Evolutionary conservation across 2,888 invertebrate species (phyloP).

Genomic region (Agonopterix subpropinquella): DNA sequence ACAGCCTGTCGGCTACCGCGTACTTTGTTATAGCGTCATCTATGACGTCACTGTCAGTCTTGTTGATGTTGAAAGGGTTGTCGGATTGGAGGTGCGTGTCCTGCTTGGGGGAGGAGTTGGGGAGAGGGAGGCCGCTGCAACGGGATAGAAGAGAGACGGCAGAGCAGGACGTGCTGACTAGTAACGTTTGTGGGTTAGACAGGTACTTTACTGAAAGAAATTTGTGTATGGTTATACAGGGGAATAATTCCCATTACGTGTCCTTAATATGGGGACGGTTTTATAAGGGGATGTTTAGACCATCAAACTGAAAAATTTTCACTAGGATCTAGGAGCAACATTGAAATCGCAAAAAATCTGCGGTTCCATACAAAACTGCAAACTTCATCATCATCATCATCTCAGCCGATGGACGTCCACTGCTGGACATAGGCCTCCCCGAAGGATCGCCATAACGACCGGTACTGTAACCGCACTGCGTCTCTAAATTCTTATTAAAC

Average conservation of each 20-base stretch:
- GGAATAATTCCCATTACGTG: too few species aligned
- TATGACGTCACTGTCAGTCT: slow-evolving; percentile 20
- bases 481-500: too few species aligned
- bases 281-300: too few species aligned
- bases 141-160: slow-evolving; percentile 84
- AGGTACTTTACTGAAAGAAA: slow-evolving; percentile 78
- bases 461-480: too few species aligned
- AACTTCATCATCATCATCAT: too few species aligned
- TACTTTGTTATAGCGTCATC: slow-evolving; percentile 78
- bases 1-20: slow-evolving; percentile 80
- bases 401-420: too few species aligned
- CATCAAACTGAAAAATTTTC: too few species aligned
- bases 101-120: slow-evolving; percentile 52
- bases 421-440: too few species aligned
- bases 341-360: too few species aligned
- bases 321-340: too few species aligned
- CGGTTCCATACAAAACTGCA: too few species aligned
- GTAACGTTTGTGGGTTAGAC: slow-evolving; percentile 75
- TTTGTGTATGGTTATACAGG: not conserved
- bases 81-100: slow-evolving; percentile 45
- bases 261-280: not conserved
- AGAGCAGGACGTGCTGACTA: slow-evolving; percentile 81
- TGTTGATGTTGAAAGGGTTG: slow-evolving; percentile 50
- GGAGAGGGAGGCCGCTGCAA: slow-evolving; percentile 80
- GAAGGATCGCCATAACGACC: too few species aligned